Conservation (phyloP, 2,888 invertebrate species). For the Leptopterna dolabrata region DNA sequence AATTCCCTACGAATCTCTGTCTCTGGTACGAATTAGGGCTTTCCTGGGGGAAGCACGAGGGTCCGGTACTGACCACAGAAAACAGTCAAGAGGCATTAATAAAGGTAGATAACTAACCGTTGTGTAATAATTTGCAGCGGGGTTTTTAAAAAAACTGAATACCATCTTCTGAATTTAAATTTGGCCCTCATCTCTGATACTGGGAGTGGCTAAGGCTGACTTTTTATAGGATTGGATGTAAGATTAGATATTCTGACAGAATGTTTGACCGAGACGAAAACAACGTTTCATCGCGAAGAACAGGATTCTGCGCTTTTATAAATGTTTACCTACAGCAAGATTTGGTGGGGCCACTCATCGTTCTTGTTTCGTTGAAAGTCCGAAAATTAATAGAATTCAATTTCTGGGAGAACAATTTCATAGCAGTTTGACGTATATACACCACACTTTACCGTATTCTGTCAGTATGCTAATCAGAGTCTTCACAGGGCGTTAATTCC, state of each 20-base stretch:
- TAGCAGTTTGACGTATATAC: not conserved
- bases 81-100: not conserved
- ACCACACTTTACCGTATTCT: not conserved
- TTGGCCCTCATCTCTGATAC: too few species aligned
- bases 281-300: not conserved
- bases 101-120: too few species aligned
- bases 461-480: not conserved
- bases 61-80: too few species aligned
- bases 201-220: too few species aligned
- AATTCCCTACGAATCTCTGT: too few species aligned
- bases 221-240: too few species aligned
- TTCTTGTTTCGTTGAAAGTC: not conserved
- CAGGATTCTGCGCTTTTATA: not conserved
- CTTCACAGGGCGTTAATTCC: not conserved
- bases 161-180: too few species aligned
- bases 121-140: too few species aligned
- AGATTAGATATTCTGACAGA: not conserved
- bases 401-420: not conserved
- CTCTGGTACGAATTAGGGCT: too few species aligned
- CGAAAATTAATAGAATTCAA: not conserved
- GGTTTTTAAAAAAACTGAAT: too few species aligned
- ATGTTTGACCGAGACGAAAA: not conserved
- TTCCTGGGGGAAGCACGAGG: too few species aligned
- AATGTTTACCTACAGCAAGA: not conserved
- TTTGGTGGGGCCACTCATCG: not conserved